Conservation (phyloP, 2,888 invertebrate species). For the Andrena chrysosceles region DNA sequence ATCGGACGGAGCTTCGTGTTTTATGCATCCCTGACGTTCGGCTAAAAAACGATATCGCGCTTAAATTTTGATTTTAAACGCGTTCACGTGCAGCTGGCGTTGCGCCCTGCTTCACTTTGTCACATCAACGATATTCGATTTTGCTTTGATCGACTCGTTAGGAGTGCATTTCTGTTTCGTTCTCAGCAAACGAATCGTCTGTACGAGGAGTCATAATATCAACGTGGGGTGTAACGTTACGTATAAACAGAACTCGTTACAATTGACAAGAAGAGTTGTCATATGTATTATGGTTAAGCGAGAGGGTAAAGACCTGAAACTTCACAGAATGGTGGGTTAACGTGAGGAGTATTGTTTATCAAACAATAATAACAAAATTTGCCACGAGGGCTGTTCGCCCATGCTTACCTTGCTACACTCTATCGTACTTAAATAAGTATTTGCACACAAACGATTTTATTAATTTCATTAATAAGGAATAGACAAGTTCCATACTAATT, state of each 20-base stretch:
- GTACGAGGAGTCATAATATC: neutral
- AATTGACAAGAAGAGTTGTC: too few relatives aligned
- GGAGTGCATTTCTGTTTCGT: neutral
- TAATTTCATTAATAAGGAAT: too few relatives aligned
- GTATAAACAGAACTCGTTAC: too few relatives aligned
- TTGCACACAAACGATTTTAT: too few relatives aligned
- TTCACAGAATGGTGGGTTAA: too few relatives aligned
- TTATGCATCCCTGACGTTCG: constrained; percentile 1
- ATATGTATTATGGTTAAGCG: too few relatives aligned
- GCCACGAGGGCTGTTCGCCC: too few relatives aligned
- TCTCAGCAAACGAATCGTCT: neutral
- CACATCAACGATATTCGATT: constrained; percentile 1
- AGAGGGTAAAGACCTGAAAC: too few relatives aligned
- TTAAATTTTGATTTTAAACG: neutral
- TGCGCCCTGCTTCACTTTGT: neutral
- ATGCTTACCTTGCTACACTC: too few relatives aligned
- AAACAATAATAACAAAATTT: too few relatives aligned
- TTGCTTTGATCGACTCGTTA: neutral
- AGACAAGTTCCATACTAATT: too few relatives aligned
- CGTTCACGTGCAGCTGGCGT: neutral
- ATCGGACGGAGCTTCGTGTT: neutral
- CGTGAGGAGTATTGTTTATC: too few relatives aligned
- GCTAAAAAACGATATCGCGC: neutral
- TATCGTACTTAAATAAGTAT: neutral
- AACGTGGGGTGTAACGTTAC: neutral